phyloP scores from a whole-genome alignment of 2,888 invertebrate genomes.

The Ochlodes sylvanus region DNA sequence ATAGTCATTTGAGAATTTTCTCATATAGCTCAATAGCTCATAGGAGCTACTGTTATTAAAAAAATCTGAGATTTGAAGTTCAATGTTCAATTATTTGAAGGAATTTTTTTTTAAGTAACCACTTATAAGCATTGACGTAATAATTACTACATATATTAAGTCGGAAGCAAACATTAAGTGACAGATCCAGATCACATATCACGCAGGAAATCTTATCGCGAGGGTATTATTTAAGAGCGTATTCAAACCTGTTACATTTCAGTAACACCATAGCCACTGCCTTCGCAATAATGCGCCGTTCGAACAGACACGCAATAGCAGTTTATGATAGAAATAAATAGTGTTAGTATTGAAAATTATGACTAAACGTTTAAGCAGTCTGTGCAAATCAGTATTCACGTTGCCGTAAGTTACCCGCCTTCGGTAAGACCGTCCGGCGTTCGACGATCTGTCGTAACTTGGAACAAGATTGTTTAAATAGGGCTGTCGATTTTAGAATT shows the following conservation, averaged over 20 bases:
- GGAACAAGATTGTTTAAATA: not conserved
- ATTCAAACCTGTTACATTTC: not conserved
- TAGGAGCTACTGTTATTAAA: no score
- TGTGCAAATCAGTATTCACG: not conserved
- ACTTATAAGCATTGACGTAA: no score
- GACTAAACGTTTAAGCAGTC: conserved; percentile 8
- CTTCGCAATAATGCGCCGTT: conserved; percentile 26
- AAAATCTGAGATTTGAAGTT: no score
- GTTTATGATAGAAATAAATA: conserved; percentile 19
- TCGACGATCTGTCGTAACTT: conserved; percentile 6
- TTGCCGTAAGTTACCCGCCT: not conserved
- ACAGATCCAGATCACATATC: no score
- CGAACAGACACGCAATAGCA: conserved; percentile 22
- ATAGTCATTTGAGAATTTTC: no score
- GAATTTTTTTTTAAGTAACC: no score
- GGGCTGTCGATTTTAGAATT: not conserved
- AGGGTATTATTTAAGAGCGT: not conserved
- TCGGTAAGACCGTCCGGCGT: not conserved
- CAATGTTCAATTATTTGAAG: no score
- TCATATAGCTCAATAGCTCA: no score
- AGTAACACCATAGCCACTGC: conserved; percentile 31
- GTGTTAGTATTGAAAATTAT: conserved; percentile 7
- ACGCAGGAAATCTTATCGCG: no score
- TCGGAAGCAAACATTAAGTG: no score
- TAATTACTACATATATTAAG: no score